phyloP scores from a whole-genome alignment of 2,113 vertebrate genomes.

The Desmodus rotundus region DNA sequence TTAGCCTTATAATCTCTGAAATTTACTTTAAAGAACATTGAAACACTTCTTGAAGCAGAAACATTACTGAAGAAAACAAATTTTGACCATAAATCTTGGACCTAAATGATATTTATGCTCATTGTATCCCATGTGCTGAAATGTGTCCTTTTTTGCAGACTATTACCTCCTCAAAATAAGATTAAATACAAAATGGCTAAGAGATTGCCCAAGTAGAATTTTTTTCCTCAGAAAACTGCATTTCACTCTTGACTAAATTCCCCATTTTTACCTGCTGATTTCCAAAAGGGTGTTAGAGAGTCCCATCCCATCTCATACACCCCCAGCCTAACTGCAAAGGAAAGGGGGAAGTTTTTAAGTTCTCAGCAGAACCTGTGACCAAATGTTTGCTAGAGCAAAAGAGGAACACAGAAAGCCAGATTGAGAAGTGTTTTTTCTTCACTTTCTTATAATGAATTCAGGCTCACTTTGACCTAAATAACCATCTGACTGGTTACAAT shows the following conservation, averaged over 20 bases:
- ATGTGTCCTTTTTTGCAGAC: not conserved
- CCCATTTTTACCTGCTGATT: not conserved
- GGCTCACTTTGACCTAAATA: not conserved
- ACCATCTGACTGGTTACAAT: not conserved
- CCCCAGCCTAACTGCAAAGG: not conserved
- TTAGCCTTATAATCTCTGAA: not conserved
- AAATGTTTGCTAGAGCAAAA: not conserved
- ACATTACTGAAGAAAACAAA: not conserved
- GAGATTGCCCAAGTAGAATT: not conserved
- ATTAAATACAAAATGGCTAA: not conserved
- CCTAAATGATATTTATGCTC: not conserved
- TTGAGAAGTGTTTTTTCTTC: not conserved
- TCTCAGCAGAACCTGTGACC: not conserved
- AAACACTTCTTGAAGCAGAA: not conserved
- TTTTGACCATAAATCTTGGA: conserved; percentile 10
- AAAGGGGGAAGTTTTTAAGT: not conserved
- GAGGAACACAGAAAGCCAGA: not conserved
- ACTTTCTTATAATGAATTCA: not conserved
- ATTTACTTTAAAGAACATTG: not conserved
- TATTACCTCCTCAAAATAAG: not conserved
- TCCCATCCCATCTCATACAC: no score
- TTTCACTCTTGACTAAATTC: not conserved
- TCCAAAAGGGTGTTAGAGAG: not conserved
- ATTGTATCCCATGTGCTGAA: not conserved
- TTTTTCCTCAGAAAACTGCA: not conserved